phyloP scores from a whole-genome alignment of 2,113 vertebrate species.

The Raja brachyura region DNA sequence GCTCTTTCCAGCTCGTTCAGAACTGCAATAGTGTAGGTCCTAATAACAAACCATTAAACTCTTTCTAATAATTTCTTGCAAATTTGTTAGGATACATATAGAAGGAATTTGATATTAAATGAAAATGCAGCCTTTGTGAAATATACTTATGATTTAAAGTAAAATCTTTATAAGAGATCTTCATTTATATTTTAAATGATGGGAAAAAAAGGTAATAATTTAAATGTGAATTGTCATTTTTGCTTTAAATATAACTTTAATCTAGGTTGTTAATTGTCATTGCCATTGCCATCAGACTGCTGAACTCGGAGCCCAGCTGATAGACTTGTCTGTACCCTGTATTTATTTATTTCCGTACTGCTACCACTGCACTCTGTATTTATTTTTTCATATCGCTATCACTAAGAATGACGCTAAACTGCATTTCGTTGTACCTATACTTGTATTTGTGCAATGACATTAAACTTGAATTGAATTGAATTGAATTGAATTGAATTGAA shows the following conservation, averaged over 20 bases:
- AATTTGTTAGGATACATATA: not conserved
- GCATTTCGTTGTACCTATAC: too few species aligned
- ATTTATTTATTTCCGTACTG: too few species aligned
- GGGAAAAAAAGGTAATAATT: not conserved
- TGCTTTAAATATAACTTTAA: not conserved
- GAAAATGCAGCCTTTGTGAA: not conserved
- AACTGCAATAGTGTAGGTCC: not conserved
- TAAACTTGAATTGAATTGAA: too few species aligned
- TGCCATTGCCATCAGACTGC: too few species aligned
- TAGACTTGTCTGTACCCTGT: too few species aligned
- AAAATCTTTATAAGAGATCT: not conserved
- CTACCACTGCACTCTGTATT: too few species aligned
- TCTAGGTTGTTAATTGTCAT: not conserved
- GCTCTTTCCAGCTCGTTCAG: not conserved
- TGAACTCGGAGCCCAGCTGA: too few species aligned
- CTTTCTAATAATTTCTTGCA: not conserved
- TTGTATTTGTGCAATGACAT: too few species aligned
- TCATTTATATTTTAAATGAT: not conserved
- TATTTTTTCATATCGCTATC: too few species aligned
- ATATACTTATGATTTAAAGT: not conserved
- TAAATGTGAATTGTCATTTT: not conserved
- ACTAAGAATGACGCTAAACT: too few species aligned
- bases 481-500: too few species aligned
- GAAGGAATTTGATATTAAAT: constrained; percentile 2
- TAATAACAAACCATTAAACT: not conserved